Conservation (phyloP, 2,797 vertebrate genomes). For the Clarias pachynema region DNA sequence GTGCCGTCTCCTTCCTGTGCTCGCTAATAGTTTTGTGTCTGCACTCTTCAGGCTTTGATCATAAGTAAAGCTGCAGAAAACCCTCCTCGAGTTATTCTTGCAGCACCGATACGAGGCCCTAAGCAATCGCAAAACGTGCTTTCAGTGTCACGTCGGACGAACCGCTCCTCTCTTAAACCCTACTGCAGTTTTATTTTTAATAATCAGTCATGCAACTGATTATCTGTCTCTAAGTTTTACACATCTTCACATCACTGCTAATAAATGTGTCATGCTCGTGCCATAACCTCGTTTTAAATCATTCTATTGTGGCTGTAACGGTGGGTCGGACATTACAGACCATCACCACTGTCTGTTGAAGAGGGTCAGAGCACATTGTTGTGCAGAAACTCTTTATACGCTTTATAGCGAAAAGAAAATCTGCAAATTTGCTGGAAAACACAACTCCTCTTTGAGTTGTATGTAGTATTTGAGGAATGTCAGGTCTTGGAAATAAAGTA, state of each 20-base stretch:
- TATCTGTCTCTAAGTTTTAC: neutral
- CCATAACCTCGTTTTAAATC: neutral
- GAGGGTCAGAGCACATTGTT: neutral
- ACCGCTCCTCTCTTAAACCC: neutral
- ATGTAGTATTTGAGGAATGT: neutral
- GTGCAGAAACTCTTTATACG: neutral
- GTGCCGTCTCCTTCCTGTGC: slow-evolving; percentile 42
- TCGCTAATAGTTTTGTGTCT: slow-evolving; percentile 32
- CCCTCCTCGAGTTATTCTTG: neutral
- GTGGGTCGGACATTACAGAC: neutral
- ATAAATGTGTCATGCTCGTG: neutral
- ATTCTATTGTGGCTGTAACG: neutral
- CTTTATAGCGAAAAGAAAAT: neutral
- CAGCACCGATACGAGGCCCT: neutral
- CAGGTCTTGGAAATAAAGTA: neutral
- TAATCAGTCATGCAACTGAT: neutral
- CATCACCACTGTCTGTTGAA: neutral
- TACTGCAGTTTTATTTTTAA: neutral
- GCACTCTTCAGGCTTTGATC: slow-evolving; percentile 22
- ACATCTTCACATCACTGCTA: too few relatives aligned
- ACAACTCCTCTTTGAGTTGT: neutral
- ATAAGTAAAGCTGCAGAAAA: slow-evolving; percentile 1
- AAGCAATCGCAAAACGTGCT: neutral
- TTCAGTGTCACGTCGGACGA: too few relatives aligned
- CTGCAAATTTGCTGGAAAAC: neutral